Evolutionary conservation across 2,888 invertebrate genomes (phyloP), one percentile per base, ranked within the genome.

Genomic region (Gymnoscelis rufifasciata): DNA sequence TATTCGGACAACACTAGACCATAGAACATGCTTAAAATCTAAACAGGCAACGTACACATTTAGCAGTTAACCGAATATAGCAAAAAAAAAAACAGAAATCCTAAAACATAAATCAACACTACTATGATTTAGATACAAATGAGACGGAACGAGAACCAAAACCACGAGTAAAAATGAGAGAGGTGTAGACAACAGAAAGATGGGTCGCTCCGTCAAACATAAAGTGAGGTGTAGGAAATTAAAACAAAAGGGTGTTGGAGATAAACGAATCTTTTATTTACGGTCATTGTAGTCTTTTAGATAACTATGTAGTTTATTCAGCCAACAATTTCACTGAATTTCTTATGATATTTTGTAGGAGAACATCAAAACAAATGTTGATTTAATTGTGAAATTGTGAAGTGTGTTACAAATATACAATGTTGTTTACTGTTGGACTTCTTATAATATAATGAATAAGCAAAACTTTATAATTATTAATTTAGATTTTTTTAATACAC

Each of bases 21-120:
- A 68, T 62, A 63, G 51, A 60, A 62, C 74, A 74, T 74, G 74
- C 74, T 60, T 57, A 66, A 61, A 48, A 60, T 66, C 59, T 59
- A 56, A 61, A 67, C 54, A 50, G 60, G 65, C 65, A 60, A 61
- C 59, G 56, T 56, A 62, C 53, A 63, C 61, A 54, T 56, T 63
- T 60, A 71, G 71, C 68, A 57, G 66, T 63, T 63, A 60, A 57
- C 56, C 60, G 59, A 66, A 57, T 54, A 52, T 56, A 62, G 55
- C 57, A 57, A 68, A 65, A 53, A 57, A 68, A 65, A 53, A 57
- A 57, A 42, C 38, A 51, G 52, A 66, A 66, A 51, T 57, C 59
- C 64, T 60, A 56, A 52, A 57, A 51, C 48, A 62, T 57, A 55
- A 52, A 60, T 54, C 54, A 60, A 56, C 51, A 57, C 39, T 53